Percentiles rank a stretch among this genome's conserved stretches.
Conservation (phyloP, 1,140 invertebrate genomes). For the Antheraea pernyi region DNA sequence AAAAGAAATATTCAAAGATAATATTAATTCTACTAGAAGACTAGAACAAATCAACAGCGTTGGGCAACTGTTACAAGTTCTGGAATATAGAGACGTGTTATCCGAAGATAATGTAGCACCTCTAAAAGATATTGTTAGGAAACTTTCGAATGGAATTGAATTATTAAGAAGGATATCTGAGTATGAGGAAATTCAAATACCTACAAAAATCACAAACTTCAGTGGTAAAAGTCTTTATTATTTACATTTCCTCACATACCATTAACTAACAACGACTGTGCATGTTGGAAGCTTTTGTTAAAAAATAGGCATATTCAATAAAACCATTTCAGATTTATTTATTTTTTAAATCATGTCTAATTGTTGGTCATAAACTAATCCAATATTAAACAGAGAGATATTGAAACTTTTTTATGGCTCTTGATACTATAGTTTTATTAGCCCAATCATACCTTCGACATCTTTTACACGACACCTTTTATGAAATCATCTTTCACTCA, state of each 20-base stretch:
- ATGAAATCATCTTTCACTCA: too few relatives aligned
- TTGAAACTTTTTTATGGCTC: too few relatives aligned
- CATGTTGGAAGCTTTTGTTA: too few relatives aligned
- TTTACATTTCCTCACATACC: background rate
- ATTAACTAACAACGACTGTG: too few relatives aligned
- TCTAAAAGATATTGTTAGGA: slow-evolving; percentile 50
- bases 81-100: slow-evolving; percentile 62
- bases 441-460: too few relatives aligned
- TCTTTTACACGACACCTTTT: too few relatives aligned
- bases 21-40: slow-evolving; percentile 60
- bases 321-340: too few relatives aligned
- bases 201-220: background rate
- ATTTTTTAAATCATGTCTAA: too few relatives aligned
- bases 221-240: background rate
- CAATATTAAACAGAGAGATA: too few relatives aligned
- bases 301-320: too few relatives aligned
- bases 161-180: slow-evolving; percentile 43
- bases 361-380: too few relatives aligned
- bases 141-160: slow-evolving; percentile 39
- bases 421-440: too few relatives aligned
- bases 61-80: slow-evolving; percentile 49
- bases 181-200: slow-evolving; percentile 35
- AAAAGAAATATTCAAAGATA: slow-evolving; percentile 54
- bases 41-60: slow-evolving; percentile 54
- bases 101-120: slow-evolving; percentile 57